These are phyloP conservation scores for Propsilocerus akamusi DNA, from an alignment of 1,140 invertebrate species.

Conservation along the genomic window DNA sequence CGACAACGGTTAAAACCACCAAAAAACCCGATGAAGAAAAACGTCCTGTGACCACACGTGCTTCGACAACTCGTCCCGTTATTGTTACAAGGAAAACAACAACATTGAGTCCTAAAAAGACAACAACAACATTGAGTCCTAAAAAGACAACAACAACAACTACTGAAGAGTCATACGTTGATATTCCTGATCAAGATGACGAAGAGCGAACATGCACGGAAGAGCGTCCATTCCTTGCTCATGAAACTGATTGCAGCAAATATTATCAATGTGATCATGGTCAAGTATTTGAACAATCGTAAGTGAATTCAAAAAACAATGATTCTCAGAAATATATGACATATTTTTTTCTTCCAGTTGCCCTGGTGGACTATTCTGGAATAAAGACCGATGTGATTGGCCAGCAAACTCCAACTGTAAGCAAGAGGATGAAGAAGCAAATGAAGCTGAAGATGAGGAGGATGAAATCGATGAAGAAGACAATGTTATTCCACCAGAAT, in stretches of 20 bases:
- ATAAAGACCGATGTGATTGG: conserved; percentile 57
- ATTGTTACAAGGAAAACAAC: not conserved
- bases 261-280: conserved; percentile 66
- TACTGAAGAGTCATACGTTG: conserved; percentile 9
- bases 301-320: conserved; percentile 5
- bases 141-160: conserved; percentile 9
- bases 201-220: conserved; percentile 31
- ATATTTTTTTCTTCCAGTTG: conserved; percentile 25
- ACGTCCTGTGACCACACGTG: not conserved
- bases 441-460: not conserved
- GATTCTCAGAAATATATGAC: not conserved
- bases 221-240: conserved; percentile 37
- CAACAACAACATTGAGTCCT: conserved; percentile 7
- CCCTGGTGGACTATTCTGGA: conserved; percentile 54
- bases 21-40: not conserved
- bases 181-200: conserved; percentile 10
- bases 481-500: not conserved
- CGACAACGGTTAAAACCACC: not conserved
- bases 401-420: conserved; percentile 45
- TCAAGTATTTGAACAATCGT: conserved; percentile 34
- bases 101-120: conserved; percentile 4
- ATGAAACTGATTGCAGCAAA: conserved; percentile 51
- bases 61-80: not conserved
- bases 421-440: conserved; percentile 9
- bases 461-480: not conserved